Base-by-base conservation (phyloP, 1,140 invertebrate genomes). In the Drosophila arawakana region DNA sequence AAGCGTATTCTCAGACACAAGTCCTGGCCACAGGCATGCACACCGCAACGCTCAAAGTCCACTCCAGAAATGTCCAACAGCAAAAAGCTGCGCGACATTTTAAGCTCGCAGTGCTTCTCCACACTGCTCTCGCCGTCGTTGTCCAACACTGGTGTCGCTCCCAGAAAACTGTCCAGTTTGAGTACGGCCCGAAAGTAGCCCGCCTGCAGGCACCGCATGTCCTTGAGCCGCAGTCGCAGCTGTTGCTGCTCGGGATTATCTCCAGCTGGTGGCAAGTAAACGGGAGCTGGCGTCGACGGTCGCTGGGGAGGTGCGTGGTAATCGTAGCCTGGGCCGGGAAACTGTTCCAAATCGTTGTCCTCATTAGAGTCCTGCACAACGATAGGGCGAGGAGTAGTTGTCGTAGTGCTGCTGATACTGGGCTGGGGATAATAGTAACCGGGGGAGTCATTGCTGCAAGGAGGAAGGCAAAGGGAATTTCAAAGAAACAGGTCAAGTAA, bases 1-100 rank as follows among this genome's bases (percentile, higher is more conserved):
- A 96, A 95, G 43, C 95, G 92, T 1, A 96, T 34, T 3, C 93
- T 93, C 11, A 96, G 81, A 76, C 95, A 96, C 65, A 94, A 83
- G 73, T 93, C 91, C 60, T 80, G 79, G 5, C 84, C 84, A 67
- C 93, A 94, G 30, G 80, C 43, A 5, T 63, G 70, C 0, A 93
- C 91, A 1, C 93, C 93, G 72, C 93, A 94, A 7, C 83, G 72
- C 46, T 86, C 76, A 46, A 92, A 92, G 57, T 92, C 71, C 10
- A 71, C 72, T 1, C 61, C 83, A 1, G 77, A 65, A 37, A 92
- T 89, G 49, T 91, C 91, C 10, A 92, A 10, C 0, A 92, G 47
- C 0, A 92, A 65, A 57, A 70, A 82, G 7, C 83, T 86, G 3
- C 81, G 78, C 3, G 78, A 60, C 0, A 92, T 50, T 50, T 84